Evolutionary conservation across 2,797 vertebrate species (phyloP), one percentile per base, ranked within the genome.

Genomic region (Poecilia wingei): DNA sequence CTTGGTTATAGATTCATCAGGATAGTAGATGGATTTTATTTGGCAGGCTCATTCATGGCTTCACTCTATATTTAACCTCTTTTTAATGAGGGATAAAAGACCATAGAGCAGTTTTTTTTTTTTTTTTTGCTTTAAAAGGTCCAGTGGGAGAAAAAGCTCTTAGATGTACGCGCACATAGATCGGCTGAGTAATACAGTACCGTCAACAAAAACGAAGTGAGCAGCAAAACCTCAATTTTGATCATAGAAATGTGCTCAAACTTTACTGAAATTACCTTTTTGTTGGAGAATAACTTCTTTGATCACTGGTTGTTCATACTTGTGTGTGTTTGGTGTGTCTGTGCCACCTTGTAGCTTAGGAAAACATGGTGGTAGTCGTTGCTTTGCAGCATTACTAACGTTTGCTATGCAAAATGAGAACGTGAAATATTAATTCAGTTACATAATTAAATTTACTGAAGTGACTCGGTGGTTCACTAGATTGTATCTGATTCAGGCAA

Each of bases 41-140:
- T 87, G 89, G 89, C 83, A 91, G 90, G 89, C 82, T 72, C 84
- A 84, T 90, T 90, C 80, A 85, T 36, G 77, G 71, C 82, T 91
- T 88, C 82, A 89, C 87, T 93, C 84, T 88, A 85, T 79, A 87
- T 86, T 90, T 89, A 91, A 92, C 78, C 64, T 49, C 80, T 84
- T 82, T 91, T 92, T 84, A 89, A 92, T 88, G 41, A 72, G 33
- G 77, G 84, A 85, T 88, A 83, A 92, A 91, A 72, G 70, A 78
- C 76, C 80, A 78, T 81, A 79, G 77, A 78, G 81, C 79, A 79
- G 86, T 77, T 53, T 51, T 53, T 53, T 22, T 47, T 1, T 3
- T 36, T 41, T 74, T 31, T 81, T 59, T 45, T 46, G 86, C 83
- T 77, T 25, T 84, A 80, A 82, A 51, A 25, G 45, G 31, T 84